Conservation (phyloP, 2,888 invertebrate genomes). For the Noctua comes region DNA sequence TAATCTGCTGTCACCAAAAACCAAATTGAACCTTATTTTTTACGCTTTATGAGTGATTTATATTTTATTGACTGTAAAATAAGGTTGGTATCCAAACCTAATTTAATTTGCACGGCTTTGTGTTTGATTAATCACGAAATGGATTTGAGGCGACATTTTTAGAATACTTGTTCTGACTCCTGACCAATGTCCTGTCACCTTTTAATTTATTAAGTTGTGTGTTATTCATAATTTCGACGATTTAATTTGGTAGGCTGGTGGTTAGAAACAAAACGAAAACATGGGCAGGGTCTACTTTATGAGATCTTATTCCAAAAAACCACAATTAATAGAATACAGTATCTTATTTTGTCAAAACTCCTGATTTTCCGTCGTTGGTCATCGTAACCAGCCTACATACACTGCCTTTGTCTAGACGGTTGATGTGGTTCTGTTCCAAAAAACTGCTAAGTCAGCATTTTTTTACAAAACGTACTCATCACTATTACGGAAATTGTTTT, state of each 20-base stretch:
- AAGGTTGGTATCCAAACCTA: conserved; percentile 64
- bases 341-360: not conserved
- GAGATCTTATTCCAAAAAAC: conserved; percentile 26
- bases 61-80: not conserved
- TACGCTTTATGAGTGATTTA: rapidly evolving
- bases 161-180: conserved; percentile 64
- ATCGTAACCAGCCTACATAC: not conserved
- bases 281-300: conserved; percentile 46
- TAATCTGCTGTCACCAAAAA: not conserved
- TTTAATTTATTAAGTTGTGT: conserved; percentile 57
- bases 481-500: not conserved
- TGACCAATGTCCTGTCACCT: conserved; percentile 52
- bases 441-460: not conserved
- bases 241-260: conserved; percentile 48
- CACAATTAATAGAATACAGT: not conserved
- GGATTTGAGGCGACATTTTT: conserved; percentile 75
- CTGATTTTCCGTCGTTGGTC: not conserved
- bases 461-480: not conserved
- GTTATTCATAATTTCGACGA: conserved; percentile 58
- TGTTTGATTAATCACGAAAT: conserved; percentile 79
- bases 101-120: conserved; percentile 82
- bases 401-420: not conserved
- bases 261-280: not conserved
- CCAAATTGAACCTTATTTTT: conserved; percentile 26
- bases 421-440: too few species aligned